Conservation (phyloP, 2,113 vertebrate genomes). For the Platanista minor region DNA sequence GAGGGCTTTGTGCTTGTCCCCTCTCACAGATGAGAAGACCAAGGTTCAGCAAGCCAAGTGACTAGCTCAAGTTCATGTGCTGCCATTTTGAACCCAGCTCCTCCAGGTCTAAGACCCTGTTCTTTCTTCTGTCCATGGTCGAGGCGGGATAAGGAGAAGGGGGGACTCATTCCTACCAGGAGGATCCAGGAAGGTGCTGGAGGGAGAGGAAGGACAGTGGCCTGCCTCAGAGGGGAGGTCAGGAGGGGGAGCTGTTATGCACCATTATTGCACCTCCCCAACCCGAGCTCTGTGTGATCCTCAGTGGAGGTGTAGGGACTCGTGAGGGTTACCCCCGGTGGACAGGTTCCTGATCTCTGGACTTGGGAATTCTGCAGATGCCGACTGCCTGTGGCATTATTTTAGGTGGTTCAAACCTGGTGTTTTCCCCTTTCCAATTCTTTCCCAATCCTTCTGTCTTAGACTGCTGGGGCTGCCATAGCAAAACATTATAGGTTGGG, state of each 20-base stretch:
- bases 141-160: not conserved
- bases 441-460: not conserved
- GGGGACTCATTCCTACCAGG: not conserved
- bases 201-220: not conserved
- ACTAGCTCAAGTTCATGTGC: not conserved
- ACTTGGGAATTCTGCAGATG: not conserved
- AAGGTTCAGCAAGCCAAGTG: not conserved
- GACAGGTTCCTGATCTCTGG: not conserved
- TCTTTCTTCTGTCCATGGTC: not conserved
- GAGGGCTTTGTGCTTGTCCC: not conserved
- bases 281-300: not conserved
- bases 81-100: not conserved
- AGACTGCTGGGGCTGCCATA: not conserved
- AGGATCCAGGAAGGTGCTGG: not conserved
- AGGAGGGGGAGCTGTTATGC: not conserved
- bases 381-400: accelerated
- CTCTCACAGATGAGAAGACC: not conserved
- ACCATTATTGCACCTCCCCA: not conserved
- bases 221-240: not conserved
- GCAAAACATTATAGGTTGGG: no score
- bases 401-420: not conserved
- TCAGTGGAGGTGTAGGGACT: not conserved
- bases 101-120: not conserved
- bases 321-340: not conserved
- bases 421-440: not conserved